Percentiles rank a stretch among this genome's conserved stretches.
Evolutionary conservation across 1,140 invertebrate genomes (phyloP).

Genomic region (Calephelis nemesis): DNA sequence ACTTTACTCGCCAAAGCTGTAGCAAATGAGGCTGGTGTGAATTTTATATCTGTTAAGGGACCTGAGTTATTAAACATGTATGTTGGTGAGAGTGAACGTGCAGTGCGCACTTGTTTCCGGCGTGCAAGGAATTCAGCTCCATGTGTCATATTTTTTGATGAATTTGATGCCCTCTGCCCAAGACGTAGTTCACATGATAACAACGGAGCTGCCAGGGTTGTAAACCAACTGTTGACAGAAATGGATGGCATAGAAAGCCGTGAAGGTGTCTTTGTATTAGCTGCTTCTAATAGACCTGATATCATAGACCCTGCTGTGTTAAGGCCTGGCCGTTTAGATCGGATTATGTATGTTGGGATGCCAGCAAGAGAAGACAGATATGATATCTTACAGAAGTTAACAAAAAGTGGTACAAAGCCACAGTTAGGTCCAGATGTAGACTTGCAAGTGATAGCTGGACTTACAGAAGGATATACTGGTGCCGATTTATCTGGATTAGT

Average conservation of each 20-base stretch:
- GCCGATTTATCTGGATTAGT: conserved; percentile 91
- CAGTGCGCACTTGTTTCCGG: conserved; percentile 96
- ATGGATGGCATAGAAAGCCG: conserved; percentile 97
- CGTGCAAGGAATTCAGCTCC: conserved; percentile 96
- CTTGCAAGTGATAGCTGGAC: conserved; percentile 84
- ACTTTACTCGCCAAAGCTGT: conserved; percentile 96
- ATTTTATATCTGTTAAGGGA: conserved; percentile 98
- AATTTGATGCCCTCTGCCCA: conserved; percentile 98
- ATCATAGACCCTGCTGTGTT: conserved; percentile 98
- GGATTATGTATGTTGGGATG: conserved; percentile 95
- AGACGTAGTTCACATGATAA: conserved; percentile 88
- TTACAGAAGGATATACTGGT: conserved; percentile 91
- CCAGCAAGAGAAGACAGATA: conserved; percentile 88
- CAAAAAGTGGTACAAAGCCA: conserved; percentile 92
- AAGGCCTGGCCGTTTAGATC: conserved; percentile 96
- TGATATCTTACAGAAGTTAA: conserved; percentile 94
- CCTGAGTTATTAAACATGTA: conserved; percentile 99
- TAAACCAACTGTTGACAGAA: conserved; percentile 98
- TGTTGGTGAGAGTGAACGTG: conserved; percentile 98
- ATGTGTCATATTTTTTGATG: conserved; percentile 99
- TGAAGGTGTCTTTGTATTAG: conserved; percentile 95
- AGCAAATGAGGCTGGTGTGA: conserved; percentile 97
- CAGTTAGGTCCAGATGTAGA: conserved; percentile 88
- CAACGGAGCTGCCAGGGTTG: conserved; percentile 88
- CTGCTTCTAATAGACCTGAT: conserved; percentile 97